These are phyloP conservation scores for Drosophila parvula DNA, from an alignment of 1,140 invertebrate genomes.

Conservation along the genomic window DNA sequence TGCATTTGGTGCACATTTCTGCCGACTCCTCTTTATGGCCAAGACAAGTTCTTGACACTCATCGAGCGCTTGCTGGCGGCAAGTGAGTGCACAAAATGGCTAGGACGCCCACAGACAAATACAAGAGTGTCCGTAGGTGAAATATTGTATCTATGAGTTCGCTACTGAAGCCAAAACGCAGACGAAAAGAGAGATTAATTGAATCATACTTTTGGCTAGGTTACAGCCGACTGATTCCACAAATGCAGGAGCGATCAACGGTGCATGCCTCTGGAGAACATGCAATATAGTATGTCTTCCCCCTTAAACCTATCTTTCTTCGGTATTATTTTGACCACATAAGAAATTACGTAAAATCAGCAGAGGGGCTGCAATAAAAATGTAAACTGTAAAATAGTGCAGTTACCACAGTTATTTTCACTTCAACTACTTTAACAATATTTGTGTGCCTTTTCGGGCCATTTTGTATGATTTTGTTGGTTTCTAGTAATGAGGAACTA, in stretches of 20 bases:
- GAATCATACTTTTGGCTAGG: constrained; percentile 33
- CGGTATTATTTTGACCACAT: constrained; percentile 64
- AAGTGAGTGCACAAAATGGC: constrained; percentile 44
- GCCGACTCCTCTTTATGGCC: constrained; percentile 78
- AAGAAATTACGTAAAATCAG: constrained; percentile 71
- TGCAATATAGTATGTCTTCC: constrained; percentile 38
- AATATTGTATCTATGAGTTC: constrained; percentile 10
- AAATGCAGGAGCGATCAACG: constrained; percentile 62
- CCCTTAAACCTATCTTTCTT: constrained; percentile 16
- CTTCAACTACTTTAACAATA: constrained; percentile 13
- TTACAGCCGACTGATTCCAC: constrained; percentile 66
- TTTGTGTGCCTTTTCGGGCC: background rate
- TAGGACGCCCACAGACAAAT: constrained; percentile 43
- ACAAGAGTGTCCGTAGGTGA: constrained; percentile 25
- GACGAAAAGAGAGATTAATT: constrained; percentile 51
- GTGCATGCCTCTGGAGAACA: constrained; percentile 63
- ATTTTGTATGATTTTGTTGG: constrained; percentile 5
- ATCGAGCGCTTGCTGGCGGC: constrained; percentile 17
- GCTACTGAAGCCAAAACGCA: constrained; percentile 41
- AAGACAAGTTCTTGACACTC: constrained; percentile 80
- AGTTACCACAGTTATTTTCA: constrained; percentile 23
- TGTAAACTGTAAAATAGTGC: constrained; percentile 44
- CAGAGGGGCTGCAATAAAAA: constrained; percentile 21
- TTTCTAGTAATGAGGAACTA: constrained; percentile 28
- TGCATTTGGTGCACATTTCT: constrained; percentile 79